A percentile compares a stretch with the other conserved stretches of the same genome.
Conservation (phyloP, 2,888 invertebrate genomes). For the Orthosia gracilis region DNA sequence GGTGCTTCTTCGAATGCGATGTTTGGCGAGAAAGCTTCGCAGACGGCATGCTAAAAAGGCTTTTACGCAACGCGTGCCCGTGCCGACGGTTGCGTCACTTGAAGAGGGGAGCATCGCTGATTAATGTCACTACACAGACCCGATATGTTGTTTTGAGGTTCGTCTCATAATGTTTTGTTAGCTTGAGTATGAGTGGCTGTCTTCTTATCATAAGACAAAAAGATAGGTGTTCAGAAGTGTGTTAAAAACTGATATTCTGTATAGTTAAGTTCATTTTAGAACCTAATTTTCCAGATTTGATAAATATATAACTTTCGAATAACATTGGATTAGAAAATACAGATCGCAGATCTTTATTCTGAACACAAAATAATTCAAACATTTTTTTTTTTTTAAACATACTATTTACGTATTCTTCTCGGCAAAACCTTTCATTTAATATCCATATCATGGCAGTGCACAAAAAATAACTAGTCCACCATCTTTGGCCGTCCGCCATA, state of each 20-base stretch:
- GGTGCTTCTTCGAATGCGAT: constrained; percentile 82
- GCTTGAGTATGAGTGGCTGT: neutral
- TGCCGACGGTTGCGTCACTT: constrained; percentile 78
- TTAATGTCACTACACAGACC: constrained; percentile 76
- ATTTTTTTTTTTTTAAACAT: no score
- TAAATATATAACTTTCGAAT: neutral
- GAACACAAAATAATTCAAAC: no score
- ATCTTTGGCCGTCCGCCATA: no score
- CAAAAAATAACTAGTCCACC: no score
- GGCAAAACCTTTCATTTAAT: no score
- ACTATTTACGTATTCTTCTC: no score
- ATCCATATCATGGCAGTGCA: no score
- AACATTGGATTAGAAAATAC: neutral
- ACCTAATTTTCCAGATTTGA: neutral
- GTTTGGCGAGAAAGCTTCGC: constrained; percentile 87
- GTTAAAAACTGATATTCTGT: neutral
- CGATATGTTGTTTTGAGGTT: constrained; percentile 62
- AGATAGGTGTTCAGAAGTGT: neutral
- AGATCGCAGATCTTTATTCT: no score
- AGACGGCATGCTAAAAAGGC: constrained; percentile 87
- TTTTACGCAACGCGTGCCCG: constrained; percentile 84
- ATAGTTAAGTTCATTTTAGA: neutral
- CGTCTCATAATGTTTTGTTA: constrained; percentile 39
- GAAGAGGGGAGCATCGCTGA: constrained; percentile 74
- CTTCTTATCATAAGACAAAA: neutral